Evolutionary conservation across 2,888 invertebrate species (phyloP).

Genomic region (Athalia circularis): DNA sequence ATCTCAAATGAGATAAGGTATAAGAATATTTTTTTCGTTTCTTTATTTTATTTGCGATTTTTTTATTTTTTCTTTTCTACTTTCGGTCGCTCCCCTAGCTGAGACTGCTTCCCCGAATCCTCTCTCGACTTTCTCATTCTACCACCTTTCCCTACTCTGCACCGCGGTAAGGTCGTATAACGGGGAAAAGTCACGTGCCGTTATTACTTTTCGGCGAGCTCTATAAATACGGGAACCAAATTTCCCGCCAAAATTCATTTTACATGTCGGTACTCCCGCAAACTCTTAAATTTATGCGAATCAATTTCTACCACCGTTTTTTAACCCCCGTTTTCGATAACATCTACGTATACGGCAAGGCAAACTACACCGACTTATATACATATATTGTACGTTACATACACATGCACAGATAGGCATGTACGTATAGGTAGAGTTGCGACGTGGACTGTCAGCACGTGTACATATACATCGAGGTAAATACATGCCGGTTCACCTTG

Average conservation of each 20-base stretch:
- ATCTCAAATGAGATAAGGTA: not conserved
- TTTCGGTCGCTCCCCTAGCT: conserved; percentile 11
- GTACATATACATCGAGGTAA: conserved; percentile 6
- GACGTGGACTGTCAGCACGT: conserved; percentile 20
- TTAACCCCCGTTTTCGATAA: conserved; percentile 28
- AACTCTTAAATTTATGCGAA: conserved; percentile 38
- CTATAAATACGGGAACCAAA: conserved; percentile 39
- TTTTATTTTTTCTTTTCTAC: not conserved
- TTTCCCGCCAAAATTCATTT: conserved; percentile 40
- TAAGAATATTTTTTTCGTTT: conserved; percentile 8
- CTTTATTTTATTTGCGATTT: no score
- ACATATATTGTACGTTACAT: no score
- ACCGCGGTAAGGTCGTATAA: conserved; percentile 6
- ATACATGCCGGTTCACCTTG: not conserved
- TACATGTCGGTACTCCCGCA: conserved; percentile 27
- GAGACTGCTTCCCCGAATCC: not conserved
- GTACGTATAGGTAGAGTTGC: not conserved
- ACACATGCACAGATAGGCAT: no score
- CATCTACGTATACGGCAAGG: not conserved
- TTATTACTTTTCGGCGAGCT: conserved; percentile 41
- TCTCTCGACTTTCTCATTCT: not conserved
- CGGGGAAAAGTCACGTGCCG: conserved; percentile 38
- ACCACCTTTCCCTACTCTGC: not conserved
- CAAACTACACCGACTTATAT: not conserved
- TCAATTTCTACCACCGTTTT: conserved; percentile 35